Base-by-base conservation (phyloP, 2,888 invertebrate genomes). In the Iselma pallidipennis region DNA sequence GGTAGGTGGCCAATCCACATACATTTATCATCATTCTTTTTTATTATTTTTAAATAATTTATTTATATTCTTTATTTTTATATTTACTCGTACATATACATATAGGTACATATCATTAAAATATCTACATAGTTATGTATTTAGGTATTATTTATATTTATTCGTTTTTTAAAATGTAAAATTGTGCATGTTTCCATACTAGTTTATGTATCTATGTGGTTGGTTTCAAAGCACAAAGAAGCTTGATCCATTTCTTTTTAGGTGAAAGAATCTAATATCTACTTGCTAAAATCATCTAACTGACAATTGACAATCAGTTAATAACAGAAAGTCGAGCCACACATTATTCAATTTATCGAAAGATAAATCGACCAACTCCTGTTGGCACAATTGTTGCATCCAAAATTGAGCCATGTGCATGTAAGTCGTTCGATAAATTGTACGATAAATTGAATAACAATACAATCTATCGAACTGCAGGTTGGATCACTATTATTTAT, bases 181-280 rank as follows among this genome's bases (percentile, higher is more conserved):
- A 45, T 45, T 45, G 45, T 45, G 45, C 45, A 45, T 45, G 45
- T 45, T 45, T 45, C n/a, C 45, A 19, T 45, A 23, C n/a, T 45
- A 19, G 19, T 19, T 19, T 42, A 42, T 42, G 19, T 5, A 33
- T 33, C 12, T 33, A 33, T 33, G 2, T 1, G 19, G 16, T 45
- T 45, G 19, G 16, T 45, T 45, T 23, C 45, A 45, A 45, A 23
- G 23, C 23, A 45, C 23, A 45, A 45, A 45, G 45, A 45, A 23
- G 45, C 23, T 23, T 23, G 45, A 45, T 45, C 12, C 12, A 10
- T 21, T 45, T 45, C 23, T 10, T 45, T 23, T n/a, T n/a, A n/a
- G 45, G 23, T 45, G 23, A 45, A 23, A 12, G 23, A n/a, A 23
- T 19, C 12, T 45, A 45, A n/a, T n/a, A n/a, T n/a, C 19, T 10